Percentiles rank a stretch among this genome's conserved stretches.
Evolutionary conservation across 2,797 vertebrate species (phyloP).

Genomic region (Scleropages formosus): DNA sequence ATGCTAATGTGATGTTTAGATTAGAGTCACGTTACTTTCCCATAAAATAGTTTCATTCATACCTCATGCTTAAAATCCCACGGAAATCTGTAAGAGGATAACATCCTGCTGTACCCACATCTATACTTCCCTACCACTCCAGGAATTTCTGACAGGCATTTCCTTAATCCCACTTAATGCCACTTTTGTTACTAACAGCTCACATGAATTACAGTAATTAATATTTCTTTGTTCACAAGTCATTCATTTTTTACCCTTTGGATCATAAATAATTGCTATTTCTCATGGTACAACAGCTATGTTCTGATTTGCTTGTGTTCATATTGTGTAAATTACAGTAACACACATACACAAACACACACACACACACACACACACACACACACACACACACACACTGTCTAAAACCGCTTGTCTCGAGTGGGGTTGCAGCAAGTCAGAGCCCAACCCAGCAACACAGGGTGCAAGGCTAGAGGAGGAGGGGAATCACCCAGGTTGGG

Average conservation of each 20-base stretch:
- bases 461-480: no score
- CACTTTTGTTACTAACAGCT: not conserved
- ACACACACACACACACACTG: no score
- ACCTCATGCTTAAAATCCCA: conserved; percentile 33
- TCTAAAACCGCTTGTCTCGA: no score
- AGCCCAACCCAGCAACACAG: no score
- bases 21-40: conserved; percentile 39
- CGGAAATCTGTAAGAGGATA: conserved; percentile 44
- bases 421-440: no score
- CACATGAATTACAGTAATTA: not conserved
- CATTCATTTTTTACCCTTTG: not conserved
- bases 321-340: no score
- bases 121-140: conserved; percentile 14
- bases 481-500: no score
- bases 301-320: no score
- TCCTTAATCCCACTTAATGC: conserved; percentile 32
- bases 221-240: conserved; percentile 4
- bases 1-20: conserved; percentile 26
- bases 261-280: not conserved
- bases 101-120: conserved; percentile 29
- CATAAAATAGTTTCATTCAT: not conserved
- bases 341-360: no score
- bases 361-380: no score
- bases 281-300: no score
- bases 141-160: conserved; percentile 40